Base-by-base conservation (phyloP, 2,797 vertebrate species). In the Hafferia zeledoni region DNA sequence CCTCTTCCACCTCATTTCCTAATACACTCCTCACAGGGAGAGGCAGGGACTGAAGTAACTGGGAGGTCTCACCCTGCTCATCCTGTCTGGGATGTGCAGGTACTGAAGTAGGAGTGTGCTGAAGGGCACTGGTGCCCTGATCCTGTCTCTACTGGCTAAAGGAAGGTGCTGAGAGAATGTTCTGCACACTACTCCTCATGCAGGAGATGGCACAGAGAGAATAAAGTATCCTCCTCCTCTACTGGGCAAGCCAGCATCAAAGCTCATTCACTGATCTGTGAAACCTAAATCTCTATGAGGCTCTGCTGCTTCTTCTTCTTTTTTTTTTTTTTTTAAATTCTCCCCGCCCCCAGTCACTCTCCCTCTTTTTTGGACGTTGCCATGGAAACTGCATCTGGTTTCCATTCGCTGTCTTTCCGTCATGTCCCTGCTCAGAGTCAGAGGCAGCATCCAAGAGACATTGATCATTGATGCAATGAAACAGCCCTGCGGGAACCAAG, bases 361-460 rank as follows among this genome's bases (percentile, higher is more conserved):
- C 81, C 77, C 46, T 61, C 93, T 94, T 91, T 97, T 97, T 96
- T 91, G 61, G 97, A 87, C 5, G 98, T 98, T 98, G 94, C 97
- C 97, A 98, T 98, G 95, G 98, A 97, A 98, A 98, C 98, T 90
- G 85, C 85, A 91, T 94, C 94, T 96, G 84, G 95, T 97, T 97
- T 98, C 95, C 92, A 83, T 96, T 97, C 94, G 93, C 92, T 97
- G 88, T 64, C 86, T 96, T 94, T 97, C 95, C 2, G 2, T 97
- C 97, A 97, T 76, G 87, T 94, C 94, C 92, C 92, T 85, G 76
- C 78, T 97, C 82, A 95, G 95, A 96, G 94, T 96, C 81, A 96
- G 95, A 96, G 93, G 84, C 92, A 90, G 97, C 91, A 78, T 95
- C 0, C 46, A 91, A 93, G 93, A 96, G 90, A 95, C 96, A 95